A percentile compares a stretch with the other conserved stretches of the same genome.
Evolutionary conservation across 2,113 vertebrate species (phyloP).

Genomic region (Poeciliopsis turrubarensis): DNA sequence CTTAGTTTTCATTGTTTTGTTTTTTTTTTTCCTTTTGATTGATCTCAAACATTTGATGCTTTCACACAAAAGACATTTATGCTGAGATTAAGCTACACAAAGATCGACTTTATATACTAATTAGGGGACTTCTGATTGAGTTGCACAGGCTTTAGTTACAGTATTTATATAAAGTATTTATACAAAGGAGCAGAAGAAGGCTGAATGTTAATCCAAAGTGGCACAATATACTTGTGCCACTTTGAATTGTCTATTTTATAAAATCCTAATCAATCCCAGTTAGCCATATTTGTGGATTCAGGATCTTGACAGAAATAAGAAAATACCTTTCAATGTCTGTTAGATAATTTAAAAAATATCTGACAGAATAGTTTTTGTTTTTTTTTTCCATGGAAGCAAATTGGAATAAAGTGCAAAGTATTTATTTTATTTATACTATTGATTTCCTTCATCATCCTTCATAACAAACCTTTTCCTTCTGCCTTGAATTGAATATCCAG

Average conservation of each 20-base stretch:
- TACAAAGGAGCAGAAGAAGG: no score
- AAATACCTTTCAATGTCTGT: no score
- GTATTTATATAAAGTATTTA: no score
- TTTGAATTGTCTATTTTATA: no score
- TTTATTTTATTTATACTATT: background rate
- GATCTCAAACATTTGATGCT: background rate
- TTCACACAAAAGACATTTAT: background rate
- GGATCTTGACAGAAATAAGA: background rate
- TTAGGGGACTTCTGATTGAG: no score
- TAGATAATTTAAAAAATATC: background rate
- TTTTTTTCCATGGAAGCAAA: background rate
- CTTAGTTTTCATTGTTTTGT: background rate
- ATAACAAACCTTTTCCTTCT: background rate
- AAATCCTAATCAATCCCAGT: no score
- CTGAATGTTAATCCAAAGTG: no score
- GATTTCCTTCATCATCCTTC: conserved; percentile 1
- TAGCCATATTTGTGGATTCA: background rate
- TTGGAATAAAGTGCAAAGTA: background rate
- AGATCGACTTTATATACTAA: background rate
- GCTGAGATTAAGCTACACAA: background rate
- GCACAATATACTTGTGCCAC: no score
- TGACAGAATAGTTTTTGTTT: background rate
- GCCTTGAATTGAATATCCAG: conserved; percentile 34
- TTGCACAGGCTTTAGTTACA: no score
- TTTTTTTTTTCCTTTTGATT: background rate